Percentiles rank a stretch among this genome's conserved stretches.
Evolutionary conservation across 2,113 vertebrate genomes (phyloP).

Genomic region (Thunnus thynnus): DNA sequence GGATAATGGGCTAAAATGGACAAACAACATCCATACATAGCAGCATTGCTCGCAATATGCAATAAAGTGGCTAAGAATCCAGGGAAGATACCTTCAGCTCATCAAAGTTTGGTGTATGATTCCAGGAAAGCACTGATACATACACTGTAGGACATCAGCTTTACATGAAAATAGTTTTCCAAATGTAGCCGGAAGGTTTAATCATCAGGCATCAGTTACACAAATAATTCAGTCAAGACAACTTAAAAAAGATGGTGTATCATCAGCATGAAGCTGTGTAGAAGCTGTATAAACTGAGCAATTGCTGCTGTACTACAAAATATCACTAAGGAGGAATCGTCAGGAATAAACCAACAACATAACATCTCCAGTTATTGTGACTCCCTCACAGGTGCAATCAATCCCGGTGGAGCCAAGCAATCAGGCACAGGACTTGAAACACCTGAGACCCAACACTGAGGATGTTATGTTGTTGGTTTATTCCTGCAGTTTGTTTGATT

Average conservation of each 20-base stretch:
- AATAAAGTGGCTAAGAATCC: background rate
- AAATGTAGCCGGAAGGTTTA: background rate
- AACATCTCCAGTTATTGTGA: too few relatives aligned
- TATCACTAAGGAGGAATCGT: background rate
- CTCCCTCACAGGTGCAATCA: constrained; percentile 2
- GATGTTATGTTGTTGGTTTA: background rate
- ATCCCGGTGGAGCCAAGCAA: background rate
- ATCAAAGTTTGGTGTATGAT: background rate
- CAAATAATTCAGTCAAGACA: background rate
- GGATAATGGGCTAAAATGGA: too few relatives aligned
- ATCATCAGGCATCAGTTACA: background rate
- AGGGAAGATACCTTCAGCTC: constrained; percentile 4
- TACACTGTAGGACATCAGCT: background rate
- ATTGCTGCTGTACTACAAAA: background rate
- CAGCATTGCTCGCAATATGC: background rate
- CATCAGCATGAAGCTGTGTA: too few relatives aligned
- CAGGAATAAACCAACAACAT: background rate
- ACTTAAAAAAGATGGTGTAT: background rate
- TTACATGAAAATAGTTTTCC: background rate
- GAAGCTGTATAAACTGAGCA: background rate
- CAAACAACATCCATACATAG: background rate
- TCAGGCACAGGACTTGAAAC: background rate
- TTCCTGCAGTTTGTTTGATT: background rate
- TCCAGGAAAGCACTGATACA: background rate
- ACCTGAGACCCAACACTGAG: constrained; percentile 3